Conservation (phyloP, 2,113 vertebrate species). For the Brachypodius melanocephalos region DNA sequence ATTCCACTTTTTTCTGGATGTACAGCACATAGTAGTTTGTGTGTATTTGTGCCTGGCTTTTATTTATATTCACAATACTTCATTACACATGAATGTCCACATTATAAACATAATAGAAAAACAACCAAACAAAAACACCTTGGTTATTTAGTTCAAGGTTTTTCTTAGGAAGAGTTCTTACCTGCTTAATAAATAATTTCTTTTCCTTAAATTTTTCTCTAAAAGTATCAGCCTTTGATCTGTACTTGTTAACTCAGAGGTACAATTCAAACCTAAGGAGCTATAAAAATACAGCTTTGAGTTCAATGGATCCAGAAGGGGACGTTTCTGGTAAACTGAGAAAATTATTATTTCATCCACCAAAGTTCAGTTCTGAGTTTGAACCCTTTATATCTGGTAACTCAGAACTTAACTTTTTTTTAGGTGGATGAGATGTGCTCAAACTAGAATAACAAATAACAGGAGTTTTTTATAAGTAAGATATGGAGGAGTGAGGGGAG, state of each 20-base stretch:
- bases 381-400: not conserved
- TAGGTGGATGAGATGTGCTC: not conserved
- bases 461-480: not conserved
- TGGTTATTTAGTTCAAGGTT: not conserved
- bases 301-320: not conserved
- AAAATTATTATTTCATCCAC: not conserved
- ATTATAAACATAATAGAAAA: not conserved
- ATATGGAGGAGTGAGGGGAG: not conserved
- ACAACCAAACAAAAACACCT: not conserved
- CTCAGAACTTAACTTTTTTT: not conserved
- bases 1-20: slow-evolving; percentile 59
- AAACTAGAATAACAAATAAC: not conserved
- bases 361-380: not conserved
- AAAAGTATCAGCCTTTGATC: not conserved
- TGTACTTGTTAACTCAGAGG: not conserved
- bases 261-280: not conserved
- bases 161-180: not conserved
- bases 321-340: not conserved
- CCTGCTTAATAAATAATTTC: not conserved
- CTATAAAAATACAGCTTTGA: not conserved
- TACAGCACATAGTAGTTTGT: slow-evolving; percentile 47
- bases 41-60: slow-evolving; percentile 56
- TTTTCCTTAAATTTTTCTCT: slow-evolving; percentile 6
- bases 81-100: slow-evolving; percentile 33
- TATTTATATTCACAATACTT: slow-evolving; percentile 11